Percentiles rank a stretch among this genome's conserved stretches.
These are phyloP conservation scores for Chironomus tepperi DNA, from an alignment of 1,140 invertebrate genomes.

Conservation along the genomic window DNA sequence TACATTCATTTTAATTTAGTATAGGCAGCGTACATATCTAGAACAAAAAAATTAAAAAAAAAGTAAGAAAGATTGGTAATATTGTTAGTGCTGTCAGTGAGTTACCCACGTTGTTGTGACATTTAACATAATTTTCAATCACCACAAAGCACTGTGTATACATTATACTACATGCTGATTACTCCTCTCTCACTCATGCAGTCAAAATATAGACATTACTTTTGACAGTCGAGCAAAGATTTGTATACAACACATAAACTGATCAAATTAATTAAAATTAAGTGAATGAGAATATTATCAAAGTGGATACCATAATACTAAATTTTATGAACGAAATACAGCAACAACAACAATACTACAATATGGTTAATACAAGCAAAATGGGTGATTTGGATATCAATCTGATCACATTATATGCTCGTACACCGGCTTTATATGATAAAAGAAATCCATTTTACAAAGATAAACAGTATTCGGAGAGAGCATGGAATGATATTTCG, in stretches of 20 bases:
- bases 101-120: not conserved
- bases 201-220: not conserved
- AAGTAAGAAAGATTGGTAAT: too few species aligned
- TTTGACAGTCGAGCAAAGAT: not conserved
- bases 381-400: conserved; percentile 38
- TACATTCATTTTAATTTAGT: too few species aligned
- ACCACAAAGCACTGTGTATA: not conserved
- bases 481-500: conserved; percentile 36
- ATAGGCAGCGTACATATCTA: too few species aligned
- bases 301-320: conserved; percentile 20
- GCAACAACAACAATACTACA: conserved; percentile 16
- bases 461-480: conserved; percentile 33
- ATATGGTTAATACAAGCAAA: conserved; percentile 27
- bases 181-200: not conserved
- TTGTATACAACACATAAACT: not conserved
- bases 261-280: not conserved
- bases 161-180: not conserved
- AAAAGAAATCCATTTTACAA: conserved; percentile 34
- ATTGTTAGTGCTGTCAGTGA: not conserved
- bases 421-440: conserved; percentile 36
- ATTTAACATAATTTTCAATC: conserved; percentile 3
- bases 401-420: conserved; percentile 36
- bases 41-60: too few species aligned
- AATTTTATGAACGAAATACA: conserved; percentile 17
- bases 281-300: not conserved